Percentiles rank a stretch among this genome's conserved stretches.
Evolutionary conservation across 2,113 vertebrate species (phyloP).

Genomic region (Chlorodrepanis virens): DNA sequence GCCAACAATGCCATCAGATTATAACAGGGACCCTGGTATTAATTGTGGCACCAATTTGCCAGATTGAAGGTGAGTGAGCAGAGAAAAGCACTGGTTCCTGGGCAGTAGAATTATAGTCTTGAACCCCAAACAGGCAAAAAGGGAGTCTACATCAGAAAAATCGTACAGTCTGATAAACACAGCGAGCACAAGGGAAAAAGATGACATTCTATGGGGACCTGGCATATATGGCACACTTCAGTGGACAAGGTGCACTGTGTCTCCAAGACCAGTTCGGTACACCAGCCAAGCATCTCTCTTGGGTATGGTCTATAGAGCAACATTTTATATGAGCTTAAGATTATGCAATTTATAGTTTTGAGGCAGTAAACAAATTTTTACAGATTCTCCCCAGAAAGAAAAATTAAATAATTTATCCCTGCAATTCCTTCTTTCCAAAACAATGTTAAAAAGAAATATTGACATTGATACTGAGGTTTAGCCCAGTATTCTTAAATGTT

Average conservation of each 20-base stretch:
- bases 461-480: neutral
- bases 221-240: neutral
- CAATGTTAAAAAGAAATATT: neutral
- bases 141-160: neutral
- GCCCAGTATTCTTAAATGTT: neutral
- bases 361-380: neutral
- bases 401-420: neutral
- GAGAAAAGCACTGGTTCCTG: neutral
- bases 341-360: neutral
- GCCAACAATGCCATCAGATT: neutral
- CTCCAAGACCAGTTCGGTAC: neutral
- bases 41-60: neutral
- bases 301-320: neutral
- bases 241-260: neutral
- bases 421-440: neutral
- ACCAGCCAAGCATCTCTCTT: neutral
- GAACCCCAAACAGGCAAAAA: neutral
- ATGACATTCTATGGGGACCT: neutral
- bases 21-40: neutral
- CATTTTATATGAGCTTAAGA: neutral
- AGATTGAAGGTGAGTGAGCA: neutral
- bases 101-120: neutral
- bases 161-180: neutral
- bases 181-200: neutral
- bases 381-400: neutral